Base-by-base conservation (phyloP, 37 sponge, comb jelly and placozoan species). In the Theonella swinhoei region DNA sequence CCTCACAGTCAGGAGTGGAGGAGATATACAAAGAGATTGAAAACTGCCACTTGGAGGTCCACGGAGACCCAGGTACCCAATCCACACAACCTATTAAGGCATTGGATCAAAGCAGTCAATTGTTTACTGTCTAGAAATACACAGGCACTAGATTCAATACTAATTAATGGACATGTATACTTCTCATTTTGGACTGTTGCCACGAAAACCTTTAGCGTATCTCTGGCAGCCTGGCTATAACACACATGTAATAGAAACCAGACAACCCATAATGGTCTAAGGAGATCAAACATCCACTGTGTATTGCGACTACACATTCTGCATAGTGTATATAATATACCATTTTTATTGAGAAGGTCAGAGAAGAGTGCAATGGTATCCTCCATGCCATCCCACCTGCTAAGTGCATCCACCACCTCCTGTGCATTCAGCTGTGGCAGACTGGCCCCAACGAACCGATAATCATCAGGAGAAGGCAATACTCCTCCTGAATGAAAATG, bases 331-430 rank as follows among this genome's bases (percentile, higher is more conserved):
- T 36, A 54, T 65, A 47, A 47, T 14, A 14, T 59, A 54, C 42
- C 59, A 31, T 88, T 82, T 39, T 54, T 37, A 25, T 66, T 71
- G 1, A 82, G 62, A 3, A 41, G 73, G 23, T 82, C 79, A n/a
- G 82, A 33, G 41, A 88, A 88, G 33, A 88, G 72, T 43, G 78
- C 71, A 4, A 78, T 59, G 22, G 89, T 83, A 29, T 82, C 72
- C 2, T 78, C 89, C 78, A 82, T 62, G 28, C 89, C 89, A 20
- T 83, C 89, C 89, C 89, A 88, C 23, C 64, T 69, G 42, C 78
- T 39, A 4, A 88, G 64, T 2, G 83, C 62, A 0, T 82, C 72
- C 58, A 88, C 78, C 22, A 81, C 47, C 39, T 88, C 74, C 0
- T 62, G 32, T 23, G 83, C 81, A 22, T 76, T 39, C 2, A 82